Evolutionary conservation across 2,113 vertebrate species (phyloP).

Genomic region (Clarias gariepinus): DNA sequence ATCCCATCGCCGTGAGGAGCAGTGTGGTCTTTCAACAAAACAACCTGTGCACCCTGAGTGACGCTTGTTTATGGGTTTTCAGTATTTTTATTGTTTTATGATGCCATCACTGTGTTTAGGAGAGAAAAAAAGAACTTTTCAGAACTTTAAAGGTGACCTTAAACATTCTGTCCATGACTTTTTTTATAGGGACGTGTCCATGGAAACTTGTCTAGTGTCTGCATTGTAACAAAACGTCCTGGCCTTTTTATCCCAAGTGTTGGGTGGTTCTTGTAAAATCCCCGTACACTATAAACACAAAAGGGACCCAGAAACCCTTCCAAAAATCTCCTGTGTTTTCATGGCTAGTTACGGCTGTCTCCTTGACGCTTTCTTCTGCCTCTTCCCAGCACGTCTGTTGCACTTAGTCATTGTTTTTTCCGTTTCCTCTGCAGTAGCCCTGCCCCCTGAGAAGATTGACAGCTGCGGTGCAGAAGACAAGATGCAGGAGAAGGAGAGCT

Average conservation of each 20-base stretch:
- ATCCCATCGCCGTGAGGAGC: too few species aligned
- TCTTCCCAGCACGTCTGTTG: not conserved
- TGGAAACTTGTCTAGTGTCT: not conserved
- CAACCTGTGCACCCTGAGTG: too few species aligned
- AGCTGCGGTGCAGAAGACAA: constrained; percentile 86
- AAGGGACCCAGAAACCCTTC: not conserved
- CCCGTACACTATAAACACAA: not conserved
- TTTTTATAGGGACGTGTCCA: not conserved
- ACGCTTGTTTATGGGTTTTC: too few species aligned
- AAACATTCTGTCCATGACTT: too few species aligned
- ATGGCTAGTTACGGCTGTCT: not conserved
- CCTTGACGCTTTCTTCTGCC: not conserved
- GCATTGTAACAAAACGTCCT: not conserved
- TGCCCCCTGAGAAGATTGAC: constrained; percentile 92
- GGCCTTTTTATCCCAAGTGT: not conserved
- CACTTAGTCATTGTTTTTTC: not conserved
- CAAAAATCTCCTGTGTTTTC: not conserved
- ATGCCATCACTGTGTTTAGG: too few species aligned
- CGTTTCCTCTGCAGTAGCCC: constrained; percentile 78
- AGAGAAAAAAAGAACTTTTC: too few species aligned
- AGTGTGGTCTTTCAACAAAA: too few species aligned
- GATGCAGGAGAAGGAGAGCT: constrained; percentile 80
- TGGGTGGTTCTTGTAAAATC: not conserved
- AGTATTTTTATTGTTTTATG: too few species aligned
- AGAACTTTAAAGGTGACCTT: too few species aligned